Conservation (phyloP, 2,888 invertebrate genomes). For the Autographa pulchrina region DNA sequence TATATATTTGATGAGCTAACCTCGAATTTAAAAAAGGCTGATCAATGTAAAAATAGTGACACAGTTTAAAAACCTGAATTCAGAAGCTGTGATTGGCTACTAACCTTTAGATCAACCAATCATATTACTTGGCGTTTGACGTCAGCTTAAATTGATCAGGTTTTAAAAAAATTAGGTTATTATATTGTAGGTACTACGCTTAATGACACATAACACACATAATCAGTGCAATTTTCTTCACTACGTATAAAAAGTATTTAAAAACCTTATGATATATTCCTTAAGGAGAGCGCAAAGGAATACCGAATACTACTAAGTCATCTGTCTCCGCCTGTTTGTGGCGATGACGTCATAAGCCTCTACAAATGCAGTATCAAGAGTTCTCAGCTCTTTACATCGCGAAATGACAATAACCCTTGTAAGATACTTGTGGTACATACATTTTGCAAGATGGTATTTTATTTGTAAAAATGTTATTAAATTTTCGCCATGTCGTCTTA, state of each 20-base stretch:
- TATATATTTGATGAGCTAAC: background rate
- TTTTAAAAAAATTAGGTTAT: too few species aligned
- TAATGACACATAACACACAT: slow-evolving; percentile 10
- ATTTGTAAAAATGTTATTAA: background rate
- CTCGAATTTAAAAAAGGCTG: background rate
- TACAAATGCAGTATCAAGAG: background rate
- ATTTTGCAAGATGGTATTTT: too few species aligned
- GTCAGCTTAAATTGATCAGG: too few species aligned
- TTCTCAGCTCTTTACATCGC: background rate
- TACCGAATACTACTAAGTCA: background rate
- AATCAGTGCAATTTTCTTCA: slow-evolving; percentile 14
- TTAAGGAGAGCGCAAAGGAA: slow-evolving; percentile 7
- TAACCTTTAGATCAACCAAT: too few species aligned
- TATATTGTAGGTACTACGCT: background rate
- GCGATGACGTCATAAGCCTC: slow-evolving; percentile 4
- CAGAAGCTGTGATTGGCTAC: background rate
- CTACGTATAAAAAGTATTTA: slow-evolving; percentile 11
- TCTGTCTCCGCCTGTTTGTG: background rate
- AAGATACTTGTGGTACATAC: too few species aligned
- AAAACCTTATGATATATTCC: slow-evolving; percentile 11
- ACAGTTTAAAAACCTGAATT: background rate
- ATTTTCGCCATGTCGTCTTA: background rate
- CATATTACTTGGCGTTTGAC: too few species aligned
- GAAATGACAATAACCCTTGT: background rate
- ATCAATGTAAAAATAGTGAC: background rate